These are phyloP conservation scores for Pasiphila rectangulata DNA, from an alignment of 2,888 invertebrate species.

Conservation along the genomic window DNA sequence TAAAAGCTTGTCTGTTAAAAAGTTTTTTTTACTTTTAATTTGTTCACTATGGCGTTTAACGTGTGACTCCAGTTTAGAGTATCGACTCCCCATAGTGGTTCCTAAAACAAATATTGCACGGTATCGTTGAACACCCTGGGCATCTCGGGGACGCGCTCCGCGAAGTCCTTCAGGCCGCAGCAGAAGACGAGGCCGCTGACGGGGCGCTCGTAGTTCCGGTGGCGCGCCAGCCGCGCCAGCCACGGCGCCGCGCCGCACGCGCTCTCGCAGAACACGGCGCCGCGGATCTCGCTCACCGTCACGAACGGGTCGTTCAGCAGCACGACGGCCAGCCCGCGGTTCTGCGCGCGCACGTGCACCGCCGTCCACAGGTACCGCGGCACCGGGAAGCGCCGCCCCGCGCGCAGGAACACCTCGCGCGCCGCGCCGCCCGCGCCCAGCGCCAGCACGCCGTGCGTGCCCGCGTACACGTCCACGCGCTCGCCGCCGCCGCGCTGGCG, in stretches of 20 bases:
- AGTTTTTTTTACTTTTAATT: too few relatives aligned
- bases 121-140: slow-evolving; percentile 44
- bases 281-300: slow-evolving; percentile 65
- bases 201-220: slow-evolving; percentile 62
- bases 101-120: slow-evolving; percentile 20
- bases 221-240: slow-evolving; percentile 49
- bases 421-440: slow-evolving; percentile 38
- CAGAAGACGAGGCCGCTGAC: slow-evolving; percentile 65
- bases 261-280: slow-evolving; percentile 66
- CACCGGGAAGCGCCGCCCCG: slow-evolving; percentile 59
- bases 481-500: slow-evolving; percentile 29
- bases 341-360: slow-evolving; percentile 37
- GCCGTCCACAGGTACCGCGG: slow-evolving; percentile 67
- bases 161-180: slow-evolving; percentile 55
- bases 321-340: slow-evolving; percentile 51
- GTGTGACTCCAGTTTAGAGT: too few relatives aligned
- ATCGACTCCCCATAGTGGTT: too few relatives aligned
- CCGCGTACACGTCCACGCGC: slow-evolving; percentile 52
- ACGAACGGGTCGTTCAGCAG: slow-evolving; percentile 71
- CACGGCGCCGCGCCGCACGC: slow-evolving; percentile 55
- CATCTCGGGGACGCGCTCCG: slow-evolving; percentile 47
- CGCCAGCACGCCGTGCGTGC: slow-evolving; percentile 52
- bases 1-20: too few relatives aligned
- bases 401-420: slow-evolving; percentile 41
- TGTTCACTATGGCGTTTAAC: too few relatives aligned